Base-by-base conservation (phyloP, 2,113 vertebrate species). In the Aegotheles bennettii region DNA sequence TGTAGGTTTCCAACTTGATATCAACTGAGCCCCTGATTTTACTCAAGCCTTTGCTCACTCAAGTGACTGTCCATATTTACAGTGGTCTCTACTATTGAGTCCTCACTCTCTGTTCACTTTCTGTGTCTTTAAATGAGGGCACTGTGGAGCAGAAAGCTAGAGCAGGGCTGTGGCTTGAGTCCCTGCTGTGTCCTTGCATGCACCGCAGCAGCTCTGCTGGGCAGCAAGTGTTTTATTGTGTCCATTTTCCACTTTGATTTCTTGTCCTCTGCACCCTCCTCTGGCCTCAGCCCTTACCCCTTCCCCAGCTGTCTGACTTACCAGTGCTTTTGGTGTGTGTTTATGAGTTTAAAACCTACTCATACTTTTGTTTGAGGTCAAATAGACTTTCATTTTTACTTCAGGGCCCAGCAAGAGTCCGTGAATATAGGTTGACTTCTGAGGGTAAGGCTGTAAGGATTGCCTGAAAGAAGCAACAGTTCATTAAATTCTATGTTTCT, bases 401-500 rank as follows among this genome's bases (percentile, higher is more conserved):
- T 87, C 47, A 10, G 23, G 76, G 61, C 38, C 33, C 17, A 83
- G 69, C 59, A 59, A 64, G 54, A 59, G 15, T 33, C 89, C 63
- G 35, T 43, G 42, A 47, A 29, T 40, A 47, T 15, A 42, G 7
- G 83, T 77, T 93, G 75, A 60, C 53, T 85, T 88, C 74, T 47
- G 35, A 68, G 57, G 69, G 61, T 26, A 53, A 82, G 57, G 29
- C 67, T 87, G 10, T 35, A 64, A 90, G 79, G 67, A 48, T 69
- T 0, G 5, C 7, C 7, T 5, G 4, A 77, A 76, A 69, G 81
- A 88, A 84, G 28, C 28, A 87, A 76, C 25, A 91, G 78, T 89
- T 94, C 90, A 91, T 85, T 86, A 83, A 86, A 84, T 77, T 69
- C 43, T 47, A n/a, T 79, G n/a, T 45, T 81, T 93, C 81, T 94